Conservation (phyloP, 2,797 vertebrate species). For the Sternotherus odoratus region DNA sequence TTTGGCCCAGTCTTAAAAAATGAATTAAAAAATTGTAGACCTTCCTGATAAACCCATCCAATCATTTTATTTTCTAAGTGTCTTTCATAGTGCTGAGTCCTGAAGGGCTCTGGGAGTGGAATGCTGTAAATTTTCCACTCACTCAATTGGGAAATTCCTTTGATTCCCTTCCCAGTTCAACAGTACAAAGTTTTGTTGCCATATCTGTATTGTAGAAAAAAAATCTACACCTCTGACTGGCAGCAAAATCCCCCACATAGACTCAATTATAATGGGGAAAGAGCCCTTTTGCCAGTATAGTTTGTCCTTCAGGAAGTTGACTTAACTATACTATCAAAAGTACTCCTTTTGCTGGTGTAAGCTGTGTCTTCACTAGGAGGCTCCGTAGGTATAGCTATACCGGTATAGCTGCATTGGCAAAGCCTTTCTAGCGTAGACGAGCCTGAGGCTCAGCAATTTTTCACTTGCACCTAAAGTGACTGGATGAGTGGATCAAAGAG, state of each 20-base stretch:
- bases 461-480: not conserved
- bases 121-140: not conserved
- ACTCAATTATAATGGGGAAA: not conserved
- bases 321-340: not conserved
- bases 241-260: not conserved
- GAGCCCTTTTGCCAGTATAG: not conserved
- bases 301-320: not conserved
- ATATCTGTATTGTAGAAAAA: not conserved
- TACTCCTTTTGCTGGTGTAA: not conserved
- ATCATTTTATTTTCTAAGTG: not conserved
- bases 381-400: not conserved
- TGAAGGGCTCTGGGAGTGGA: not conserved
- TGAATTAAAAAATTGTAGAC: not conserved
- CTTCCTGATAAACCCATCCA: not conserved
- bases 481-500: accelerated
- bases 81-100: not conserved
- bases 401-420: not conserved
- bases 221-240: not conserved
- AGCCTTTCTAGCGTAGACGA: not conserved
- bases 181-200: not conserved
- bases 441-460: not conserved
- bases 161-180: not conserved
- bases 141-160: not conserved
- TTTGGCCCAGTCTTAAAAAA: not conserved
- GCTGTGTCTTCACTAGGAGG: not conserved